These are phyloP conservation scores for Hyaena hyaena DNA, from an alignment of 2,113 vertebrate species.

Conservation along the genomic window DNA sequence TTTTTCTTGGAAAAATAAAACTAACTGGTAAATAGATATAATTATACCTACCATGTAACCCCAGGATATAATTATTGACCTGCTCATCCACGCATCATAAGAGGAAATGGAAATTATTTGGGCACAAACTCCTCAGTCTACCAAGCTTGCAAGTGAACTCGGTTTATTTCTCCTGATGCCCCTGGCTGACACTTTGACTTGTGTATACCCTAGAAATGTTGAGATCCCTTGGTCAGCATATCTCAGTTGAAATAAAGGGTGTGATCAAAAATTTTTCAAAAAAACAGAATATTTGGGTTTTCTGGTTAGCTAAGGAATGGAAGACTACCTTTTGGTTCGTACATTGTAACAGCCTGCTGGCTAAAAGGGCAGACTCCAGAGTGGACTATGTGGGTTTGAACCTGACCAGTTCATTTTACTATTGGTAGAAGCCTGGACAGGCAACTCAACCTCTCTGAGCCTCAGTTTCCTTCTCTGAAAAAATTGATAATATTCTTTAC, in stretches of 20 bases:
- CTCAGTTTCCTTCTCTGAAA: neutral
- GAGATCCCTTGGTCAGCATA: neutral
- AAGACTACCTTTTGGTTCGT: neutral
- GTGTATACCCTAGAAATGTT: neutral
- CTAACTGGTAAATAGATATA: neutral
- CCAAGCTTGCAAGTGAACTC: too few species aligned
- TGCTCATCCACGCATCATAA: neutral
- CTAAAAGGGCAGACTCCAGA: neutral
- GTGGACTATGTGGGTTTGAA: neutral
- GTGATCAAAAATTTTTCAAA: neutral
- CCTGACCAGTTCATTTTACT: neutral
- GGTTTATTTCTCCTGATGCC: too few species aligned
- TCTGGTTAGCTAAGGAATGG: neutral
- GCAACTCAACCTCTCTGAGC: neutral
- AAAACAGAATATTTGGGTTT: neutral
- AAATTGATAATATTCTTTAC: neutral
- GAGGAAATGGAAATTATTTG: neutral
- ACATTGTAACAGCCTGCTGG: neutral
- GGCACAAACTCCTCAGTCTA: neutral
- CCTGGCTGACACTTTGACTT: neutral
- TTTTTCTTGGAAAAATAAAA: neutral
- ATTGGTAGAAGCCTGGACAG: neutral
- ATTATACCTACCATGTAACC: neutral
- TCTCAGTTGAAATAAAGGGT: neutral
- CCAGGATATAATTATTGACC: neutral